Base-by-base conservation (phyloP, 2,888 invertebrate species). In the Tetragonula carbonaria region DNA sequence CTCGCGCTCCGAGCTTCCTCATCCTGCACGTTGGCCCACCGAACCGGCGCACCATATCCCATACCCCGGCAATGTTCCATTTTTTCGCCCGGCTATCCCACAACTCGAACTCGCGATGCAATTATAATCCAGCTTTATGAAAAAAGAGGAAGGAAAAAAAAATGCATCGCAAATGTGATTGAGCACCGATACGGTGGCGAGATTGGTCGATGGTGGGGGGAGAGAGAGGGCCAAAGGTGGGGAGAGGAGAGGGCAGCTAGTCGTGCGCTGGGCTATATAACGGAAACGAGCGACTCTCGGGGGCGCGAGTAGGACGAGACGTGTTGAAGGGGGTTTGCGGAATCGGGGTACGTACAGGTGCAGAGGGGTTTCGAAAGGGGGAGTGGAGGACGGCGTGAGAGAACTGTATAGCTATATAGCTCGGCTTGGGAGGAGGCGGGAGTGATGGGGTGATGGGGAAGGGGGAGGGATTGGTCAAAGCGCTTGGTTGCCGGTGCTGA, bases 91-190 rank as follows among this genome's bases (percentile, higher is more conserved):
- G 92, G 90, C 90, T 92, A 90, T 89, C 89, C 89, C 89, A 85
- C 91, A 92, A 93, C 90, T 90, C 92, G 89, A 91, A 90, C 91
- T 93, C 92, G 93, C 93, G 93, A 94, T 94, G 94, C 94, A 94
- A 94, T 94, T 94, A 94, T 94, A 94, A 94, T 94, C 93, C 94
- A 94, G 94, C 94, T 94, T 94, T 94, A 94, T 94, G 93, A 93
- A 94, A 94, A 92, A 90, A 90, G 90, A 90, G 90, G 90, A 90
- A 90, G 89, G 86, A 87, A 90, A 90, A 91, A 53, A 94, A 94
- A 94, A 94, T 94, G 94, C 94, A 94, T 94, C 93, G 93, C 94
- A 94, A 94, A 94, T 94, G 94, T 94, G 94, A 94, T 94, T 94
- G 94, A 94, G 94, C 93, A 93, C 93, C 94, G 94, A 94, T 94